phyloP scores from a whole-genome alignment of 2,797 vertebrate genomes.

The Pitangus sulphuratus region DNA sequence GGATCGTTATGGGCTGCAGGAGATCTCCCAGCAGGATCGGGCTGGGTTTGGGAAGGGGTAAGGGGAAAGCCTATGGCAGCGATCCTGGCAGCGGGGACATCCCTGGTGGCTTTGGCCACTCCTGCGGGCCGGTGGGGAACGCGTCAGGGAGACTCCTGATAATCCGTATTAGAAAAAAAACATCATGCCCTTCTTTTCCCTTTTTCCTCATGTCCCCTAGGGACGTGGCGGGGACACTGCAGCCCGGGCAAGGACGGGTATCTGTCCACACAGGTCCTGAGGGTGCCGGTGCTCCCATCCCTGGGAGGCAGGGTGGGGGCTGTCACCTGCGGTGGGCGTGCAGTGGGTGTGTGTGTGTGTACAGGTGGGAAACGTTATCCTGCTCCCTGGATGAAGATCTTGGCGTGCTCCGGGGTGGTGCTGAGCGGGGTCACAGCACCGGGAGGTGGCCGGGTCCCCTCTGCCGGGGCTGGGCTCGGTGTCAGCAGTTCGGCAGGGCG shows the following conservation, averaged over 20 bases:
- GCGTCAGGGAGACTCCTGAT: background rate
- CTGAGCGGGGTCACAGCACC: accelerated
- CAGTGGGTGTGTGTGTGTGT: background rate
- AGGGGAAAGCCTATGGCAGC: background rate
- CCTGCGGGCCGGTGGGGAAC: background rate
- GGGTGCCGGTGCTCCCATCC: accelerated
- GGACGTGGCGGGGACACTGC: accelerated
- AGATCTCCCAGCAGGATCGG: background rate
- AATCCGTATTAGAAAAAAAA: accelerated
- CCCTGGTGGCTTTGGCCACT: background rate
- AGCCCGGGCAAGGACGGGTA: background rate
- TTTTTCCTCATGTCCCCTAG: too few species aligned
- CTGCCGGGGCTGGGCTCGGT: background rate
- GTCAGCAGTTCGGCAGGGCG: background rate
- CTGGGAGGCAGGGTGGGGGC: accelerated
- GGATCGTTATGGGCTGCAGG: background rate
- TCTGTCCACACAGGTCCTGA: background rate
- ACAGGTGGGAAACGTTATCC: accelerated
- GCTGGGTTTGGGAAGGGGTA: background rate
- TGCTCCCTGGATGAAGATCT: accelerated
- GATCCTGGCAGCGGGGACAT: background rate
- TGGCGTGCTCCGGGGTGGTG: accelerated
- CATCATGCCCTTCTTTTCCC: accelerated
- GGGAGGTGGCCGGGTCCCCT: background rate
- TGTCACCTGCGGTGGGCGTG: background rate